These are phyloP conservation scores for Caracal caracal DNA, from an alignment of 2,113 vertebrate genomes.

Conservation along the genomic window DNA sequence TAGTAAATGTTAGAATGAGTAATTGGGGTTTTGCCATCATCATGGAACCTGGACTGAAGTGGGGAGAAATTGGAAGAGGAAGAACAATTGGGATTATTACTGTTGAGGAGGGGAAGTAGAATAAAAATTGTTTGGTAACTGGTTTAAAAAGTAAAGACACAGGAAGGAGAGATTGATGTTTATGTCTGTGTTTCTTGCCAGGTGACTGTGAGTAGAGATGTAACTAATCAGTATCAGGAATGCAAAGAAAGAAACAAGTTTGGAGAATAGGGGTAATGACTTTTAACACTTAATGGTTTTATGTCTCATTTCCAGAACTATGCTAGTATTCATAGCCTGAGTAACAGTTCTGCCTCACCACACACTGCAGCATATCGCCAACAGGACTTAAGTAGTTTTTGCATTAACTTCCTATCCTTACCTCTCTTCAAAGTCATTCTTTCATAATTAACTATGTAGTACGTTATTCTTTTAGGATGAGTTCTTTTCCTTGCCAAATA, in stretches of 20 bases:
- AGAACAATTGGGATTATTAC: not conserved
- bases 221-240: not conserved
- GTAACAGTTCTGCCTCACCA: not conserved
- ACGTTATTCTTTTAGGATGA: constrained; percentile 29
- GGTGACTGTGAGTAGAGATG: not conserved
- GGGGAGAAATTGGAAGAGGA: not conserved
- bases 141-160: not conserved
- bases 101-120: not conserved
- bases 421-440: constrained; percentile 5
- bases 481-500: constrained; percentile 39
- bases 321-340: not conserved
- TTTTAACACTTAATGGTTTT: not conserved
- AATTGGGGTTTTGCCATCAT: not conserved
- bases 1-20: not conserved
- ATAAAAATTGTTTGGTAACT: not conserved
- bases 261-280: not conserved
- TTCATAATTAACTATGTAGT: constrained; percentile 50
- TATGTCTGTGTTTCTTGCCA: not conserved
- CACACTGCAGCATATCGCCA: not conserved
- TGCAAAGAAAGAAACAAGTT: not conserved
- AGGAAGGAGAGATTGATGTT: not conserved
- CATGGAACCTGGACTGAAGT: not conserved
- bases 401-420: not conserved
- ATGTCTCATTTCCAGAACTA: not conserved
- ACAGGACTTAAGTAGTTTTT: not conserved